Conservation (phyloP, 2,797 vertebrate species). For the Cossypha caffra region DNA sequence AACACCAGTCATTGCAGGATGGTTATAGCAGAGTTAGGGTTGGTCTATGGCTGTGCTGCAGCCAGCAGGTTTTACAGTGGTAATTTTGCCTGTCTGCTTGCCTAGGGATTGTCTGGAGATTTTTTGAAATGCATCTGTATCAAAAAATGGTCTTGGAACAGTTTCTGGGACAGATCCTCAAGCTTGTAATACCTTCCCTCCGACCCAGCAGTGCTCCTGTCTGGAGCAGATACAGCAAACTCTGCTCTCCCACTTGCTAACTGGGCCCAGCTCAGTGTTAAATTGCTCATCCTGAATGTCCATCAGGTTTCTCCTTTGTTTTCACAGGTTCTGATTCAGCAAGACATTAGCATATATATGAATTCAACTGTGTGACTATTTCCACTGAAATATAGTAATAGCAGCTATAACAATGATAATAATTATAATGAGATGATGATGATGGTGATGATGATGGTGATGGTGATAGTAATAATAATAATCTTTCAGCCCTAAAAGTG, state of each 20-base stretch:
- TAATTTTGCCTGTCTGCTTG: neutral
- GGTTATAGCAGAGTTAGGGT: neutral
- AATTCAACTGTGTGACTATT: neutral
- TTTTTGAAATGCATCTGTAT: neutral
- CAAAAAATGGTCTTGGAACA: neutral
- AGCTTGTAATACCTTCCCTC: neutral
- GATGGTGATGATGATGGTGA: neutral
- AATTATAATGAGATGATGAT: neutral
- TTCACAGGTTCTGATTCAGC: neutral
- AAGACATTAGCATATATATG: neutral
- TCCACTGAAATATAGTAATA: neutral
- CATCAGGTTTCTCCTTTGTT: neutral
- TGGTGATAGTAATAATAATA: neutral
- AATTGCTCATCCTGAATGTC: neutral
- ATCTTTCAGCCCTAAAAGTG: neutral
- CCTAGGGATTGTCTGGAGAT: neutral
- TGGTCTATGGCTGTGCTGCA: neutral
- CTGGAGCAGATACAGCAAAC: neutral
- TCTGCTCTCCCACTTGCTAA: neutral
- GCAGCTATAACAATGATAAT: neutral
- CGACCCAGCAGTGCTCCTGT: neutral
- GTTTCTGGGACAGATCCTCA: neutral
- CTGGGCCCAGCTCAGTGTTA: neutral
- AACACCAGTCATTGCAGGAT: neutral
- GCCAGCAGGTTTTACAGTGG: neutral